A percentile compares a stretch with the other conserved stretches of the same genome.
phyloP scores from a whole-genome alignment of 2,797 vertebrate species.

The Myotis pilosus region DNA sequence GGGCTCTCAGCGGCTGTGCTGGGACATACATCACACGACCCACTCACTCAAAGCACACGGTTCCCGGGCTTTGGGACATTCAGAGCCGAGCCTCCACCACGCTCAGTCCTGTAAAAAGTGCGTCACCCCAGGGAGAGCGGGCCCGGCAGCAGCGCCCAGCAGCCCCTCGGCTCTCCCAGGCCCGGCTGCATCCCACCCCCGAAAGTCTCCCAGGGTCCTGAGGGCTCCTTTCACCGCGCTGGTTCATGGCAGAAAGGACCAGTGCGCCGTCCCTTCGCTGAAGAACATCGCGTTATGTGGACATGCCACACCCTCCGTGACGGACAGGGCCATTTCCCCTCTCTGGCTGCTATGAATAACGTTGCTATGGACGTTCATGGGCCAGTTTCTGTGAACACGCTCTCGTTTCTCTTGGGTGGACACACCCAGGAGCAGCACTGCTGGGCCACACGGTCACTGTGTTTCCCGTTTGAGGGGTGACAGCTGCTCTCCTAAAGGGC shows the following conservation, averaged over 20 bases:
- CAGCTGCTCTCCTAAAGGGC: not conserved
- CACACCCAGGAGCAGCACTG: not conserved
- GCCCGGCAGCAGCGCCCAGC: not conserved
- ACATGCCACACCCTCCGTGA: accelerated
- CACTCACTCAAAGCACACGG: not conserved
- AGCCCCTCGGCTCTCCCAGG: accelerated
- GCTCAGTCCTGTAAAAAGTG: not conserved
- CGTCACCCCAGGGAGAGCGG: no score
- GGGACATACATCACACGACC: accelerated
- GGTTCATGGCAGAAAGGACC: accelerated
- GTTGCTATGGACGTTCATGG: not conserved
- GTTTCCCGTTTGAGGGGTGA: not conserved
- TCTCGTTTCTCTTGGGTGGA: not conserved
- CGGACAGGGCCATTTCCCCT: not conserved
- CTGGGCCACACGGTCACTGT: accelerated
- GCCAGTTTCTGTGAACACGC: no score
- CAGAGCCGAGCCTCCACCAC: not conserved
- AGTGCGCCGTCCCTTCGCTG: not conserved
- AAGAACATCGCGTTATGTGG: accelerated
- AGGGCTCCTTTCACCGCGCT: not conserved
- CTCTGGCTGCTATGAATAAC: not conserved
- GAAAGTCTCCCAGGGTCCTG: accelerated
- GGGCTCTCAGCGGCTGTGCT: no score
- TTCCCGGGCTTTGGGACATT: not conserved
- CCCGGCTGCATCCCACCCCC: not conserved